Evolutionary conservation across 2,888 invertebrate genomes (phyloP).

Genomic region (Melitaea athalia): DNA sequence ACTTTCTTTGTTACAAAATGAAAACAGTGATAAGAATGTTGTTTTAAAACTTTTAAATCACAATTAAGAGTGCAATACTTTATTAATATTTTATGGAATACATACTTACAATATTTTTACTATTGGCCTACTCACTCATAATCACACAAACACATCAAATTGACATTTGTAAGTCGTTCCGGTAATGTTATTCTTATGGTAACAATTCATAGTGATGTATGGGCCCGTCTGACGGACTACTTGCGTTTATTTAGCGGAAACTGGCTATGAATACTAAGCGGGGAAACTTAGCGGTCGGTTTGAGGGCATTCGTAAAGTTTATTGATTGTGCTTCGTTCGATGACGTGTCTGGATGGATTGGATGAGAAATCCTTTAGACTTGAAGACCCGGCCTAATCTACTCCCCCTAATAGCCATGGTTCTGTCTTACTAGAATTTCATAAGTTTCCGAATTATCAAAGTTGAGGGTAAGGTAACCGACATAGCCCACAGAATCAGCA

Average conservation of each 20-base stretch:
- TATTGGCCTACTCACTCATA: not conserved
- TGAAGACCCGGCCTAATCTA: too few species aligned
- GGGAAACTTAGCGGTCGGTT: not conserved
- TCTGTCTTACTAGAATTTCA: too few species aligned
- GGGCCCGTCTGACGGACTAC: not conserved
- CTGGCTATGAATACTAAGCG: constrained; percentile 8
- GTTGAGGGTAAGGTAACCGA: too few species aligned
- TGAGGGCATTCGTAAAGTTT: not conserved
- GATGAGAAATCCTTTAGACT: not conserved
- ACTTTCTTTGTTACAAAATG: too few species aligned
- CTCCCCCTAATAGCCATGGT: too few species aligned
- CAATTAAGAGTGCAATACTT: too few species aligned
- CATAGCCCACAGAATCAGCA: too few species aligned
- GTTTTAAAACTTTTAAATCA: not conserved
- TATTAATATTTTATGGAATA: too few species aligned
- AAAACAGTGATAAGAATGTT: not conserved
- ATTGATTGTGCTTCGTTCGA: not conserved
- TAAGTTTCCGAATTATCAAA: too few species aligned
- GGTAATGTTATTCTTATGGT: constrained; percentile 2
- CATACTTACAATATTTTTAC: not conserved
- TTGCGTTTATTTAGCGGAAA: constrained; percentile 11
- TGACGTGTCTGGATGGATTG: not conserved
- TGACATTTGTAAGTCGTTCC: not conserved
- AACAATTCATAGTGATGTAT: constrained; percentile 2
- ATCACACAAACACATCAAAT: not conserved